Conservation (phyloP, 2,888 invertebrate genomes). For the Chrysolina americana region DNA sequence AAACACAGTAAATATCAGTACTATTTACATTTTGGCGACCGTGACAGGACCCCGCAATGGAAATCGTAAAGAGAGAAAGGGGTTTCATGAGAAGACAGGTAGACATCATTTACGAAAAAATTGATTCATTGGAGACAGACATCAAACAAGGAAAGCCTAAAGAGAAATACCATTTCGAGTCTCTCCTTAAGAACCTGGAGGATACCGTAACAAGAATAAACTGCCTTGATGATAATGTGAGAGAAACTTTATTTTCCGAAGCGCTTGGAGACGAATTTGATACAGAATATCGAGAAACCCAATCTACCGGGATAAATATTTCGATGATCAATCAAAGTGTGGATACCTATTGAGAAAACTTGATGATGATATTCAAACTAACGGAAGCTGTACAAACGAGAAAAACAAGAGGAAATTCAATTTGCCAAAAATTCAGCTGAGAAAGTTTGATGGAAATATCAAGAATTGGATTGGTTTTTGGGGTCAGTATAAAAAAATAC, state of each 20-base stretch:
- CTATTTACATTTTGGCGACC: conserved; percentile 16
- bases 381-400: neutral
- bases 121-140: neutral
- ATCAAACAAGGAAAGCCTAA: neutral
- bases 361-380: neutral
- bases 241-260: neutral
- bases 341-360: no score
- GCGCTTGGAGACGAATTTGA: neutral
- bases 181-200: neutral
- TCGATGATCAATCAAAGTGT: no score
- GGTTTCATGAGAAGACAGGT: conserved; percentile 22
- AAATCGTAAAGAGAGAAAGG: conserved; percentile 21
- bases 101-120: conserved; percentile 15
- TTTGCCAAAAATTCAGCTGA: neutral
- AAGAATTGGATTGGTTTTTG: conserved; percentile 10
- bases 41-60: conserved; percentile 24
- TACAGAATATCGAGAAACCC: neutral
- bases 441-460: neutral
- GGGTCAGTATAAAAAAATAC: conserved; percentile 1
- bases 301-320: neutral
- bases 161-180: neutral
- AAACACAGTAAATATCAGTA: neutral
- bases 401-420: neutral
- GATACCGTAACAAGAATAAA: neutral
- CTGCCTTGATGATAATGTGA: neutral